phyloP scores from a whole-genome alignment of 1,140 invertebrate genomes.

The Pachypeltis micranthus region DNA sequence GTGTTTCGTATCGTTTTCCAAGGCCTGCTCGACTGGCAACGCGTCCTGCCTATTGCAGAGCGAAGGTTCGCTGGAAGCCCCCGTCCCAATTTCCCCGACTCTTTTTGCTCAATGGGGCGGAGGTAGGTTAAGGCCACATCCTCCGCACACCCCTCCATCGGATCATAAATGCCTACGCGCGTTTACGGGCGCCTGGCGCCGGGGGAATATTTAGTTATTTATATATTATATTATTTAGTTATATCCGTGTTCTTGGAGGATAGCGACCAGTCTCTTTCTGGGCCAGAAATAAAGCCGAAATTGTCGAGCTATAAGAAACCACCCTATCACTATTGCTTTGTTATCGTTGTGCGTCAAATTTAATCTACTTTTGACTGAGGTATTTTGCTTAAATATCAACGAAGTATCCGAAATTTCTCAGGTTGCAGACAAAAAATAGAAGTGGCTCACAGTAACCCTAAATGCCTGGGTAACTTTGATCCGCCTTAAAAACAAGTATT shows the following conservation, averaged over 20 bases:
- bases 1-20: too few species aligned
- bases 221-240: too few species aligned
- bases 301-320: not conserved
- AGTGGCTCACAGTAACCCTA: not conserved
- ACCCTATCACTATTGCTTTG: not conserved
- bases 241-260: not conserved
- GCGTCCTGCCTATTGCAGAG: too few species aligned
- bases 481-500: not conserved
- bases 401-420: not conserved
- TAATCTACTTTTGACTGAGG: not conserved
- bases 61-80: too few species aligned
- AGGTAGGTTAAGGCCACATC: too few species aligned
- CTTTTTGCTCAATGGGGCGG: too few species aligned
- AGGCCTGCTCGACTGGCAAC: too few species aligned
- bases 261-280: not conserved
- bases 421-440: not conserved
- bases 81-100: too few species aligned
- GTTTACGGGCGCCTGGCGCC: too few species aligned
- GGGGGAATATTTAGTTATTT: too few species aligned
- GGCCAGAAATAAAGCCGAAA: not conserved
- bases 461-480: not conserved
- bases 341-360: not conserved
- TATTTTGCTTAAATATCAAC: not conserved
- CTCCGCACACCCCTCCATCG: too few species aligned
- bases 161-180: too few species aligned